Percentiles rank a stretch among this genome's conserved stretches.
Evolutionary conservation across 2,797 vertebrate genomes (phyloP).

Genomic region (Galago senegalensis): DNA sequence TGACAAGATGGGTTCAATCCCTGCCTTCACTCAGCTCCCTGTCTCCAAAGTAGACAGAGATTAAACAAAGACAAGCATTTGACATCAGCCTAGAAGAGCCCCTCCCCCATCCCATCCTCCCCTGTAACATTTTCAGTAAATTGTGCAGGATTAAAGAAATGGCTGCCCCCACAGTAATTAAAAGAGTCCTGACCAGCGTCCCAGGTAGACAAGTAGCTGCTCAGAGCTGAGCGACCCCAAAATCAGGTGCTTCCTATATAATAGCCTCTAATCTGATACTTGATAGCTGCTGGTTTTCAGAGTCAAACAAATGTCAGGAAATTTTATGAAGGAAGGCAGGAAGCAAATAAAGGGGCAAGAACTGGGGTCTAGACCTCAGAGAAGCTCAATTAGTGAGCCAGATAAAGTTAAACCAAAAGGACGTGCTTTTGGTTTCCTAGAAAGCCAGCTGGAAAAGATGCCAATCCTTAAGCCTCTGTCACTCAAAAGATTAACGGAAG

Average conservation of each 20-base stretch:
- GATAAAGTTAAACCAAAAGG: conserved; percentile 75
- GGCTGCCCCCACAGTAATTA: neutral
- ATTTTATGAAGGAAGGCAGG: conserved; percentile 78
- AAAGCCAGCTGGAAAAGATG: conserved; percentile 80
- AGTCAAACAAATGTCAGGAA: conserved; percentile 81
- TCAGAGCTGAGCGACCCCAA: conserved; percentile 49
- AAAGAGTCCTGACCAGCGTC: conserved; percentile 58
- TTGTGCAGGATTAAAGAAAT: conserved; percentile 67
- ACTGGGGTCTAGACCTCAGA: conserved; percentile 74
- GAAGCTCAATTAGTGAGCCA: conserved; percentile 82
- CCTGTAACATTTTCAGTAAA: conserved; percentile 61
- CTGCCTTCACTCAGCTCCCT: neutral
- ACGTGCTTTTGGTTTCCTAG: conserved; percentile 79
- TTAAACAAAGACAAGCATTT: conserved; percentile 58
- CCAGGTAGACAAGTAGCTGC: conserved; percentile 61
- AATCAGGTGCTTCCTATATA: conserved; percentile 84
- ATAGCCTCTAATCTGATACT: conserved; percentile 76
- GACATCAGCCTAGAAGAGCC: neutral
- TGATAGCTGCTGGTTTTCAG: conserved; percentile 74
- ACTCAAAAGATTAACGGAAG: conserved; percentile 83
- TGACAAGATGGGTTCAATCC: neutral
- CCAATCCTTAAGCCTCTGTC: conserved; percentile 78
- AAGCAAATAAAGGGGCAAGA: conserved; percentile 82
- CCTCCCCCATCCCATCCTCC: neutral
- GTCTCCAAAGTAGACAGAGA: neutral